These are phyloP conservation scores for Flexamia atlantica DNA, from an alignment of 2,888 invertebrate species.

Conservation along the genomic window DNA sequence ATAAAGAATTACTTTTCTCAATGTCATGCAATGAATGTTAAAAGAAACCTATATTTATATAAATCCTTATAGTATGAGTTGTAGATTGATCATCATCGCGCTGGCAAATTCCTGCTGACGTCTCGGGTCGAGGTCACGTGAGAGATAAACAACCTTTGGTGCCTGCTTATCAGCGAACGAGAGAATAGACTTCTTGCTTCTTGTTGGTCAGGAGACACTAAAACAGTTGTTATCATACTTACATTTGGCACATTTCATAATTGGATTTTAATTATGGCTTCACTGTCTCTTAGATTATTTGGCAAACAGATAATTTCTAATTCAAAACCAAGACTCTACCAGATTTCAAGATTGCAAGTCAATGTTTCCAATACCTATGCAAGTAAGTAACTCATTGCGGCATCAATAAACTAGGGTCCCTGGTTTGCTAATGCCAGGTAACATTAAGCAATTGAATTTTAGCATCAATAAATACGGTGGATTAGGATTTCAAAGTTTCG, in stretches of 20 bases:
- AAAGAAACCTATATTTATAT: too few species aligned
- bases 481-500: too few species aligned
- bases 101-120: not conserved
- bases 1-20: too few species aligned
- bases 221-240: not conserved
- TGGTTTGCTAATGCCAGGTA: too few species aligned
- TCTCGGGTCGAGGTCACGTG: not conserved
- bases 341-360: not conserved
- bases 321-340: constrained; percentile 13
- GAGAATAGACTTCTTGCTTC: too few species aligned
- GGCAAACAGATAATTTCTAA: constrained; percentile 14
- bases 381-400: constrained; percentile 14
- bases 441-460: too few species aligned
- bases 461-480: too few species aligned
- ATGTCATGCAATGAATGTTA: too few species aligned
- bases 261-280: constrained; percentile 12
- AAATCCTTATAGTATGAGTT: not conserved
- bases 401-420: too few species aligned
- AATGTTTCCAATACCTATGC: constrained; percentile 34
- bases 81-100: not conserved
- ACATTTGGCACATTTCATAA: too few species aligned
- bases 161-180: not conserved
- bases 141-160: not conserved
- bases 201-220: not conserved
- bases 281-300: constrained; percentile 15